phyloP scores from a whole-genome alignment of 1,140 invertebrate species.

The Panulirus ornatus region DNA sequence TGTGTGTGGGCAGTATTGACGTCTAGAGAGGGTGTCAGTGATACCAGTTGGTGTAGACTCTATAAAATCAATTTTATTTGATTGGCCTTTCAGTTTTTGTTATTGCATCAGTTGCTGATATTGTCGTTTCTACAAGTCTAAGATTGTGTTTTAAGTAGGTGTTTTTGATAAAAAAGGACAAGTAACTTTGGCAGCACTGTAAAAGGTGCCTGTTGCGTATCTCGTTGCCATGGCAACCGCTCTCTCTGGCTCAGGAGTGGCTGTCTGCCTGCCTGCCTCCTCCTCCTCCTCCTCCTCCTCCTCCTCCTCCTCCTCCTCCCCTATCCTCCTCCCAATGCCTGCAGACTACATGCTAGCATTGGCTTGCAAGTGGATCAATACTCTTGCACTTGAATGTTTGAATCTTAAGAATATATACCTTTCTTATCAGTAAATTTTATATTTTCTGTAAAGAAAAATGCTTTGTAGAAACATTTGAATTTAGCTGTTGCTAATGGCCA shows the following conservation, averaged over 20 bases:
- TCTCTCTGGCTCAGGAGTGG: slow-evolving; percentile 18
- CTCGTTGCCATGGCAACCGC: slow-evolving; percentile 24
- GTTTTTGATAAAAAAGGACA: too few species aligned
- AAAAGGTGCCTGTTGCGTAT: slow-evolving; percentile 38
- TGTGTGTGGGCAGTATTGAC: slow-evolving; percentile 43
- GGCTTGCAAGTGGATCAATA: slow-evolving; percentile 43
- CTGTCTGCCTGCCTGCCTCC: not conserved
- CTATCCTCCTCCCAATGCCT: not conserved
- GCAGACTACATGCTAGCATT: slow-evolving; percentile 33
- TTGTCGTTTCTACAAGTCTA: too few species aligned
- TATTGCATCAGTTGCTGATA: too few species aligned
- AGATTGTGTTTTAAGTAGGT: too few species aligned
- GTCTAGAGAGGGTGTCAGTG: slow-evolving; percentile 19
- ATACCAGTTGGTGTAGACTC: slow-evolving; percentile 22
- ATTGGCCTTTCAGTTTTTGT: too few species aligned
- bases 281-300: not conserved
- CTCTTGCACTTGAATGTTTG: slow-evolving; percentile 34
- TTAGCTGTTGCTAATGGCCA: too few species aligned
- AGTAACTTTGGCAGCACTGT: not conserved
- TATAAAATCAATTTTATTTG: too few species aligned
- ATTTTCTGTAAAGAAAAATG: too few species aligned
- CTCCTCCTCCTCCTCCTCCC: not conserved
- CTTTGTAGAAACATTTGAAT: too few species aligned
- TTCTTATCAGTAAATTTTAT: too few species aligned
- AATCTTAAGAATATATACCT: too few species aligned